These are phyloP conservation scores for Mesorhabditis sp. DNA, from an alignment of 2,888 invertebrate species.

Conservation along the genomic window DNA sequence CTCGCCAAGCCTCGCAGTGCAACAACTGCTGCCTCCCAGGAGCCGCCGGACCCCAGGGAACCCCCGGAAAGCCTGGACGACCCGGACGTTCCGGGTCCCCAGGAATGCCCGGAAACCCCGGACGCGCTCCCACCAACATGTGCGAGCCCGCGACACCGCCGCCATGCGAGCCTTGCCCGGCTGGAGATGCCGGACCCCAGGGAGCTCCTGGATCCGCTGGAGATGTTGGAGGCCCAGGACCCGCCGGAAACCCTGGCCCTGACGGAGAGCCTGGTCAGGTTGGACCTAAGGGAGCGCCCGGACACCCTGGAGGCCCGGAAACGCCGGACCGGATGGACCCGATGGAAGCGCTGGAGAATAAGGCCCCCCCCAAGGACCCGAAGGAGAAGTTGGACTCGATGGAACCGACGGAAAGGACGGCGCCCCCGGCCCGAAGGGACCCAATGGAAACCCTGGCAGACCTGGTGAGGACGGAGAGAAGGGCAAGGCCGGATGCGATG, in stretches of 20 bases:
- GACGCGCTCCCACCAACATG: conserved; percentile 1
- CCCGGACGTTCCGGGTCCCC: neutral
- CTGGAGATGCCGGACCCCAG: conserved; percentile 23
- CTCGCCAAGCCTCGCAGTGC: neutral
- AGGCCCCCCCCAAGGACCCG: conserved; percentile 16
- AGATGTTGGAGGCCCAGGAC: conserved; percentile 17
- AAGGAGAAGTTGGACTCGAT: conserved; percentile 30
- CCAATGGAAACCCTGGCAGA: conserved; percentile 14
- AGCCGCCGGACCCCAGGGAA: conserved; percentile 5
- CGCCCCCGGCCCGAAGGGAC: conserved; percentile 14
- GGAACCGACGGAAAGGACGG: conserved; percentile 17
- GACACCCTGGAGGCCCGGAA: conserved; percentile 21
- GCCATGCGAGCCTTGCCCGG: conserved; percentile 9
- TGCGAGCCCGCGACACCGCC: conserved; percentile 3
- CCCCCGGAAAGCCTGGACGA: conserved; percentile 1
- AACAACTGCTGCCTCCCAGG: conserved; percentile 5
- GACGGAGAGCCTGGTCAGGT: conserved; percentile 20
- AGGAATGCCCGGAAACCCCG: conserved; percentile 3
- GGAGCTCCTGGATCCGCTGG: conserved; percentile 16
- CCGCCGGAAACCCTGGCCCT: conserved; percentile 27
- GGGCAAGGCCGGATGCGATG: neutral
- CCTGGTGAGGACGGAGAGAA: neutral
- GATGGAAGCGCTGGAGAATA: conserved; percentile 17
- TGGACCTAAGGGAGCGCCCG: conserved; percentile 23
- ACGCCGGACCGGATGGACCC: conserved; percentile 23